These are phyloP conservation scores for Pterostichus madidus DNA, from an alignment of 2,888 invertebrate species.

Conservation along the genomic window DNA sequence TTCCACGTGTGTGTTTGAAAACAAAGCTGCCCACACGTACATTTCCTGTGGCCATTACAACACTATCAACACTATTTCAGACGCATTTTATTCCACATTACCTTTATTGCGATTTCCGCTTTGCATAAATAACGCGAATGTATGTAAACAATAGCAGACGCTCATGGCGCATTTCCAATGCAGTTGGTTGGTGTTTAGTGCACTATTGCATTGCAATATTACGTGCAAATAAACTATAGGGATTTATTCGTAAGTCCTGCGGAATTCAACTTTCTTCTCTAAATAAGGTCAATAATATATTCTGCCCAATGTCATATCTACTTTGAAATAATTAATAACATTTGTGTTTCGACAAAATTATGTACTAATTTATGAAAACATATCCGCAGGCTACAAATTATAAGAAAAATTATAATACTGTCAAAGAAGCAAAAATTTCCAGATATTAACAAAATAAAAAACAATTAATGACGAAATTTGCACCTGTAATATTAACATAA, in stretches of 20 bases:
- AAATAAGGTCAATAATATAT: too few relatives aligned
- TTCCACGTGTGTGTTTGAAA: conserved; percentile 33
- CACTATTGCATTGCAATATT: not conserved
- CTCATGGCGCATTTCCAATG: conserved; percentile 40
- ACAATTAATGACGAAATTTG: too few relatives aligned
- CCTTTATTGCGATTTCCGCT: conserved; percentile 62
- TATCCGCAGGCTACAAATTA: too few relatives aligned
- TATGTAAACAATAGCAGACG: conserved; percentile 34
- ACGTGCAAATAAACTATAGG: not conserved
- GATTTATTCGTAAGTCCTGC: not conserved
- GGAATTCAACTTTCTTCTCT: not conserved
- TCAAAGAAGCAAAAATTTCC: too few relatives aligned
- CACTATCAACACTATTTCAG: conserved; percentile 55
- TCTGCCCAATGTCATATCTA: too few relatives aligned
- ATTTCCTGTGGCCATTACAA: conserved; percentile 56
- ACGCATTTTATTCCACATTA: conserved; percentile 61
- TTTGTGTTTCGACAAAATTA: too few relatives aligned
- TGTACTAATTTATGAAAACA: too few relatives aligned
- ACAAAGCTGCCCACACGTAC: conserved; percentile 45
- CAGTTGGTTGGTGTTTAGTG: conserved; percentile 24
- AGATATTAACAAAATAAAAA: too few relatives aligned
- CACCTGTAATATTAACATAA: too few relatives aligned
- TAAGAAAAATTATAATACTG: too few relatives aligned
- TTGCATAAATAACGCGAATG: conserved; percentile 45
- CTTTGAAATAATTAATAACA: too few relatives aligned